A percentile compares a stretch with the other conserved stretches of the same genome.
These are phyloP conservation scores for Fulica atra DNA, from an alignment of 2,113 vertebrate species.

Conservation along the genomic window DNA sequence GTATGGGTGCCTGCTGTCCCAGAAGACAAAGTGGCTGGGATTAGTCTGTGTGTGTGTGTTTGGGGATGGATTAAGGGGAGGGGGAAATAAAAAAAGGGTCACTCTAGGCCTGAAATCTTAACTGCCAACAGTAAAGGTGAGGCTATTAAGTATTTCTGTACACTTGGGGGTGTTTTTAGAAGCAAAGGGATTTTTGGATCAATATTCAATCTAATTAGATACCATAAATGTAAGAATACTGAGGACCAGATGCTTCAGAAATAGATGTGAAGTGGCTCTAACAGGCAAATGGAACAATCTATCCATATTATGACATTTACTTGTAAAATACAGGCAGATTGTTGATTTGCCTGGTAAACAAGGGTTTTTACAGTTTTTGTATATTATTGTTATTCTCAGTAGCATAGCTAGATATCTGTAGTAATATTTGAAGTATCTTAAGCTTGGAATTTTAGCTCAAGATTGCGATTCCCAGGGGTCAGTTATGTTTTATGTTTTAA, in stretches of 20 bases:
- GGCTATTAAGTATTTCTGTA: background rate
- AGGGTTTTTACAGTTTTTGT: background rate
- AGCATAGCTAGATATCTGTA: background rate
- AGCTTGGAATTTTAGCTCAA: constrained; percentile 19
- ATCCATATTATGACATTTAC: background rate
- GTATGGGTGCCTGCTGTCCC: background rate
- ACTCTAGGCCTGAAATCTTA: background rate
- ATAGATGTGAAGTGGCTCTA: background rate
- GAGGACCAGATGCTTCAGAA: constrained; percentile 10
- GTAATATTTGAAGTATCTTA: background rate
- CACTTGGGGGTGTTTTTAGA: background rate
- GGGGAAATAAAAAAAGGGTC: background rate
- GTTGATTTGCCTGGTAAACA: background rate
- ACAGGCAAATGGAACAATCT: background rate
- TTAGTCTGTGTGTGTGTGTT: background rate
- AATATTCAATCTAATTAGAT: background rate
- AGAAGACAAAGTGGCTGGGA: background rate
- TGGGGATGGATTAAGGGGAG: background rate
- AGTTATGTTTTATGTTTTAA: background rate
- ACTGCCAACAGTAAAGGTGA: background rate
- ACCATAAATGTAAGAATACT: background rate
- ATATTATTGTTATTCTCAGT: background rate
- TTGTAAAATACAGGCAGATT: background rate
- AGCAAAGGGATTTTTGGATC: constrained; percentile 12
- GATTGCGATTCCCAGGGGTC: background rate